phyloP scores from a whole-genome alignment of 2,888 invertebrate species.

The Apodemia mormo region DNA sequence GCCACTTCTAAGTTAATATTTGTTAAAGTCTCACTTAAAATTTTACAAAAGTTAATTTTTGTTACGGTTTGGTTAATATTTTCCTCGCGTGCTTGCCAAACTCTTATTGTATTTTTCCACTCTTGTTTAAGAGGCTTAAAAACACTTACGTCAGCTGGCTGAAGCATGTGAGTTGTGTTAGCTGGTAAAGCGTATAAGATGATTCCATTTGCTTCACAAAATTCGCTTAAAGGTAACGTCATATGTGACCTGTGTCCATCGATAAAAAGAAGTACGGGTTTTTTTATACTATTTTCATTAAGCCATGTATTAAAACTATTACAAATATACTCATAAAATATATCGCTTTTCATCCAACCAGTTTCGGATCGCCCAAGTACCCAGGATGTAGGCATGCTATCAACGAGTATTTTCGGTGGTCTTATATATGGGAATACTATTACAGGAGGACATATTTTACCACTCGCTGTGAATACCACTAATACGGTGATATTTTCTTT shows the following conservation, averaged over 20 bases:
- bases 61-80: constrained; percentile 36
- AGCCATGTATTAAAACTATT: constrained; percentile 28
- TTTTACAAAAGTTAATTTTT: constrained; percentile 38
- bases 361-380: constrained; percentile 36
- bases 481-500: constrained; percentile 41
- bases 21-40: constrained; percentile 32
- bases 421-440: background rate
- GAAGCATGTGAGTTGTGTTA: constrained; percentile 42
- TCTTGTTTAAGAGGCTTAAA: constrained; percentile 7
- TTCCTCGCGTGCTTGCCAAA: constrained; percentile 24
- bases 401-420: constrained; percentile 27
- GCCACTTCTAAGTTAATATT: constrained; percentile 24
- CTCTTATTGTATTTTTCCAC: background rate
- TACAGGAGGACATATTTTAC: constrained; percentile 16
- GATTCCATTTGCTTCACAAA: constrained; percentile 36
- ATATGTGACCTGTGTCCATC: constrained; percentile 44
- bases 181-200: constrained; percentile 42
- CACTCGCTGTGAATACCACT: constrained; percentile 35
- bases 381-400: constrained; percentile 40
- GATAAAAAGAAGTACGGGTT: constrained; percentile 39
- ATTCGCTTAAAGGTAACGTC: constrained; percentile 34
- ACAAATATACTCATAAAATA: constrained; percentile 43
- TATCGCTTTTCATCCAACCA: constrained; percentile 39
- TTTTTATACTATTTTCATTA: constrained; percentile 32
- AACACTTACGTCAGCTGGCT: constrained; percentile 42